These are phyloP conservation scores for Oligia latruncula DNA, from an alignment of 2,888 invertebrate genomes.

Conservation along the genomic window DNA sequence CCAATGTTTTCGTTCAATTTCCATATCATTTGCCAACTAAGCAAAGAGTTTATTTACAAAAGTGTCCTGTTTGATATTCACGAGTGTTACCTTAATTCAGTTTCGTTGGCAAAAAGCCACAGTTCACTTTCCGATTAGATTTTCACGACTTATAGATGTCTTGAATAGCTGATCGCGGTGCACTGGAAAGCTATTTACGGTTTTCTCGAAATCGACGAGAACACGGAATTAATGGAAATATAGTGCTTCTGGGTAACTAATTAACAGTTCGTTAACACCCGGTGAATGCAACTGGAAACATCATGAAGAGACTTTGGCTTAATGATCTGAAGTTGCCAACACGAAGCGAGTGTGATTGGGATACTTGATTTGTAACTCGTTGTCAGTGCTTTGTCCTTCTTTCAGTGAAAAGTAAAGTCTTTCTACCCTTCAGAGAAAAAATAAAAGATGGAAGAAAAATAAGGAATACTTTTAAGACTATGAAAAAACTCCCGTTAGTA, in stretches of 20 bases:
- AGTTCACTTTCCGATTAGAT: slow-evolving; percentile 60
- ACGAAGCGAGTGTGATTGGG: neutral
- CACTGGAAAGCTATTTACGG: slow-evolving; percentile 47
- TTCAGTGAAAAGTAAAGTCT: neutral
- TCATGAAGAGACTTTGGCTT: neutral
- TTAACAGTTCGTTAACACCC: slow-evolving; percentile 5
- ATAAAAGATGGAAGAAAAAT: neutral
- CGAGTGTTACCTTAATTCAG: slow-evolving; percentile 58
- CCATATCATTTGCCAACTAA: slow-evolving; percentile 41
- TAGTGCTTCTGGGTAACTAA: slow-evolving; percentile 10
- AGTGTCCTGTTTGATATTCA: slow-evolving; percentile 52
- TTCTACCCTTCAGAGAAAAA: neutral
- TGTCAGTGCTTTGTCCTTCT: neutral
- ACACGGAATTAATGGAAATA: slow-evolving; percentile 24
- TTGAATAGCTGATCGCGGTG: slow-evolving; percentile 54
- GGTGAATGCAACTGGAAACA: neutral
- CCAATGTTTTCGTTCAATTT: slow-evolving; percentile 42
- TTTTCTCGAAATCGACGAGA: slow-evolving; percentile 21
- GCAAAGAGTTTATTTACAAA: slow-evolving; percentile 57
- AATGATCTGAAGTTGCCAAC: neutral
- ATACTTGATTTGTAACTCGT: slow-evolving; percentile 9
- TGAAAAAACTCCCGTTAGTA: neutral
- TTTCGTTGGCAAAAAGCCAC: slow-evolving; percentile 56
- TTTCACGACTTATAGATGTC: slow-evolving; percentile 59
- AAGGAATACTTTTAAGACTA: neutral